phyloP scores from a whole-genome alignment of 2,888 invertebrate genomes.

The Ditylenchus weischeri region DNA sequence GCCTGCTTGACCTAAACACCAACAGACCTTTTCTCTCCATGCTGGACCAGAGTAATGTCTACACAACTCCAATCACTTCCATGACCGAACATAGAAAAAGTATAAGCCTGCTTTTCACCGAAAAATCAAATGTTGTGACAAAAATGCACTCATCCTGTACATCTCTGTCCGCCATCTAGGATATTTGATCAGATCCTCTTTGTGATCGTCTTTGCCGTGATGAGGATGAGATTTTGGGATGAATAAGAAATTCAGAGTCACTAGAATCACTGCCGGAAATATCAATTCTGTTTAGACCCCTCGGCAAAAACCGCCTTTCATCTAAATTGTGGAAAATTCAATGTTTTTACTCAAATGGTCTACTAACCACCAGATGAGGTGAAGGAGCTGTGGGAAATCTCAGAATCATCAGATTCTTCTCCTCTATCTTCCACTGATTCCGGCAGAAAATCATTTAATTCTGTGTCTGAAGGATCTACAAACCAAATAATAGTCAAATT shows the following conservation, averaged over 20 bases:
- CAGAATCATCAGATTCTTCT: slow-evolving; percentile 3
- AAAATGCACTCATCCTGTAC: too few species aligned
- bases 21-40: too few species aligned
- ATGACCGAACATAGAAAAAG: too few species aligned
- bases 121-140: too few species aligned
- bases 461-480: slow-evolving; percentile 48
- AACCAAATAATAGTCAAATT: slow-evolving; percentile 1
- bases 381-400: too few species aligned
- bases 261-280: slow-evolving; percentile 45
- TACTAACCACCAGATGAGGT: slow-evolving; percentile 3
- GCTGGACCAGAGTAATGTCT: too few species aligned
- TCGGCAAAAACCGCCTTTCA: slow-evolving; percentile 38
- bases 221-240: background rate
- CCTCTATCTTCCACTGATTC: slow-evolving; percentile 2
- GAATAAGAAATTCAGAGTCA: slow-evolving; percentile 50
- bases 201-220: background rate
- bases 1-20: too few species aligned
- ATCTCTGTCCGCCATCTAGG: too few species aligned
- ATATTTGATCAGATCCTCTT: too few species aligned
- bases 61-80: too few species aligned
- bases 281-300: slow-evolving; percentile 22
- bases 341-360: background rate
- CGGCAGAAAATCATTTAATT: slow-evolving; percentile 52
- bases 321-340: slow-evolving; percentile 35
- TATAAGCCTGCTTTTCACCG: too few species aligned